Conservation (phyloP, 1,140 invertebrate genomes). For the Drosophila varians region DNA sequence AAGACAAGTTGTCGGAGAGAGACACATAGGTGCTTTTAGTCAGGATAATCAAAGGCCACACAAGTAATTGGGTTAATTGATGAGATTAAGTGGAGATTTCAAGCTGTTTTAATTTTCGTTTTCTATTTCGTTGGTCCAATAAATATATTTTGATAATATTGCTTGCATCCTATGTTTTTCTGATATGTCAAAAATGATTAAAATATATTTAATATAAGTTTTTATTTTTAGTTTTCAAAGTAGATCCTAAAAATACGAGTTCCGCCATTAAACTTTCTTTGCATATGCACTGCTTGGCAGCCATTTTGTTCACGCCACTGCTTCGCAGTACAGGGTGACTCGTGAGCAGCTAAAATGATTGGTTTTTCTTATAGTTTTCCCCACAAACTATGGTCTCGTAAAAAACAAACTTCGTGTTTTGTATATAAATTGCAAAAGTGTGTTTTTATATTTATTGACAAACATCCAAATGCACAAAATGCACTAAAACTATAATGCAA, state of each 20-base stretch:
- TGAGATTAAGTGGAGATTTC: constrained; percentile 10
- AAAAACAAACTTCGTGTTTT: background rate
- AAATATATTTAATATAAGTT: no score
- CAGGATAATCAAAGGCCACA: constrained; percentile 37
- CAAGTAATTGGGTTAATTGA: constrained; percentile 30
- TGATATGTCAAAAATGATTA: no score
- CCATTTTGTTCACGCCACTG: background rate
- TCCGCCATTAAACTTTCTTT: background rate
- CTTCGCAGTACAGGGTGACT: background rate
- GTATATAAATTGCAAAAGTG: constrained; percentile 13
- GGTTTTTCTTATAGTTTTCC: background rate
- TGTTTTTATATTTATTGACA: constrained; percentile 28
- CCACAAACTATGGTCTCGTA: background rate
- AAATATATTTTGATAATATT: background rate
- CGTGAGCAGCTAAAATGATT: constrained; percentile 1
- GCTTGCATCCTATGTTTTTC: background rate
- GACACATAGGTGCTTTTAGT: constrained; percentile 44
- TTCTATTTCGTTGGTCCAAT: background rate
- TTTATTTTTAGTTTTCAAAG: no score
- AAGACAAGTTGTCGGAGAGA: constrained; percentile 46
- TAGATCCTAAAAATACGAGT: background rate
- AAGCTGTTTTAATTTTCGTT: background rate
- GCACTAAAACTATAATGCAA: constrained; percentile 40
- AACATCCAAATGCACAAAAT: constrained; percentile 60
- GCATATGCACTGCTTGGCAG: background rate